These are phyloP conservation scores for Nixonia krombeini DNA, from an alignment of 1,140 invertebrate genomes.

Conservation along the genomic window DNA sequence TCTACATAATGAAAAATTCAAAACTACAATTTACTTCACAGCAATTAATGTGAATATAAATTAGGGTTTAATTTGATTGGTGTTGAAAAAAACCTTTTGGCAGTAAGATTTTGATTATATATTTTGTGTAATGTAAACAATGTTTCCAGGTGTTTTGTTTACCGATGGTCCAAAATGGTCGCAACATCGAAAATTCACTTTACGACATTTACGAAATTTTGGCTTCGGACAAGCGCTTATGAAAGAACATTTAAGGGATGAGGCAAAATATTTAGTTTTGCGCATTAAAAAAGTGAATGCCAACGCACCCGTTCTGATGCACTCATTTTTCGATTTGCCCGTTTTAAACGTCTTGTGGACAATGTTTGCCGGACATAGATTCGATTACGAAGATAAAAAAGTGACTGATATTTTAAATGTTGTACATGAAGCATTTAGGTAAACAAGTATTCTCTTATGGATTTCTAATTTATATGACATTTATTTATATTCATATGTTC, in stretches of 20 bases:
- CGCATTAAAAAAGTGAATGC: slow-evolving; percentile 50
- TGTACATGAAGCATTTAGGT: too few species aligned
- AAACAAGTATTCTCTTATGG: too few species aligned
- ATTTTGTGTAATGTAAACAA: too few species aligned
- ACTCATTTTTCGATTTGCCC: slow-evolving; percentile 74
- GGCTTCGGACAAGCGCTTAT: slow-evolving; percentile 76
- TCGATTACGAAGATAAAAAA: slow-evolving; percentile 73
- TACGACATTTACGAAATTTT: slow-evolving; percentile 75
- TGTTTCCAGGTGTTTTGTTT: slow-evolving; percentile 76
- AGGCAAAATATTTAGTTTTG: slow-evolving; percentile 72
- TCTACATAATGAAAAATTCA: too few species aligned
- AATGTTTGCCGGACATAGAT: slow-evolving; percentile 78
- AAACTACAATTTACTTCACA: too few species aligned
- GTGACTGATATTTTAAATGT: slow-evolving; percentile 71
- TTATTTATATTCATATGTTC: too few species aligned
- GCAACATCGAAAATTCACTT: slow-evolving; percentile 74
- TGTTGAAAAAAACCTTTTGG: too few species aligned
- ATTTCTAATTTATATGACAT: too few species aligned
- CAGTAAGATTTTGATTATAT: too few species aligned
- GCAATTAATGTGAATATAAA: too few species aligned
- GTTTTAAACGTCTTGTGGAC: slow-evolving; percentile 82
- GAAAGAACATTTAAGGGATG: slow-evolving; percentile 74
- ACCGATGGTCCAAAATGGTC: slow-evolving; percentile 76
- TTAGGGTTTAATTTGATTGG: too few species aligned
- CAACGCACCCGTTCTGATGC: slow-evolving; percentile 66